Base-by-base conservation (phyloP, 2,113 vertebrate species). In the Gambusia holbrooki region DNA sequence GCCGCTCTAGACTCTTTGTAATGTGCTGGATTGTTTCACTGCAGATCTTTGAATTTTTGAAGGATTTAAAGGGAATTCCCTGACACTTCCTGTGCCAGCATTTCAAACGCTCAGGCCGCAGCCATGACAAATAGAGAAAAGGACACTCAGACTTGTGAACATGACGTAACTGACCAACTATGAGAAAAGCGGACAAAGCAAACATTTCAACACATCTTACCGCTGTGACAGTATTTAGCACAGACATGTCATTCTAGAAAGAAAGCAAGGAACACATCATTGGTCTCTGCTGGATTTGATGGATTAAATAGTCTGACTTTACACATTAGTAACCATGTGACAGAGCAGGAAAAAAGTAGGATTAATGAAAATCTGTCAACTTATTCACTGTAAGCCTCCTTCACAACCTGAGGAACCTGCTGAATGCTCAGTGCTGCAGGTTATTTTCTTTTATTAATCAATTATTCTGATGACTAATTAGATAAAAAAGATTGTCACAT, bases 1-100 rank as follows among this genome's bases (percentile, higher is more conserved):
- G 62, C 35, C 1, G 5, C 69, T 51, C 66, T 66, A 3, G 14
- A 37, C 66, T 51, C 42, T 62, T 15, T 71, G 83, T 73, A 79
- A 89, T 62, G 65, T 67, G 13, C 35, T 6, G 1, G 45, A 51
- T 87, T 87, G 84, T 91, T 77, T 61, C 12, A 9, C 10, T 40
- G 71, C 45, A 40, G 82, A 71, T 66, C 62, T 30, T 22, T 8
- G 32, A 27, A 30, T 48, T 58, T 71, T 17, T 35, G 35, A 22
- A 45, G 62, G 83, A 68, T 73, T 78, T 28, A 35, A 72, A 66
- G 66, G 67, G 77, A 76, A 82, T 83, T 77, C 71, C 79, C 76
- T 62, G 8, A 62, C 32, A 33, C 74, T 79, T 84, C 62, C 86
- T 74, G 81, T 67, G 80, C 70, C 60, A 84, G 78, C 75, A 11